Base-by-base conservation (phyloP, 53 echinoderm and acorn worm species). In the Temnopleurus reevesii region DNA sequence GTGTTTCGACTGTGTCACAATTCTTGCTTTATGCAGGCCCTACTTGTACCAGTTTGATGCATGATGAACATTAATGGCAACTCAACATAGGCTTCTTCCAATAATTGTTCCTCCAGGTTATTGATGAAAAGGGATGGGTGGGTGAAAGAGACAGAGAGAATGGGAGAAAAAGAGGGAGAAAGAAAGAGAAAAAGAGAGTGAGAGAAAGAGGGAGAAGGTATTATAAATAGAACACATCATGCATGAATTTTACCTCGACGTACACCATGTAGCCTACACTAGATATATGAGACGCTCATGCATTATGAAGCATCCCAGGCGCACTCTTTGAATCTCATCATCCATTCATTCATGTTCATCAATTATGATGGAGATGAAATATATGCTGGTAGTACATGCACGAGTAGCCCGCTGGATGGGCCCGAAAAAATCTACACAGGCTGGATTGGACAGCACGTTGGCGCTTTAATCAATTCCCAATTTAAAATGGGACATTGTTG, bases 321-420 rank as follows among this genome's bases (percentile, higher is more conserved):
- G 71, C 71, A 71, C 71, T 63, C 63, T 71, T 71, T 71, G 71
- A 71, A 71, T 71, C 71, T 71, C 83, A 83, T 83, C 56, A 83
- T 83, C 83, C 54, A 83, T 83, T 83, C 54, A 83, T 83, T 83
- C 55, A 83, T 83, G 83, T 83, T 83, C 83, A 83, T 83, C 83
- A 83, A 83, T 83, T 83, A 83, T 83, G 57, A 83, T 83, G 55
- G 83, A 56, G 83, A 83, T 35, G 55, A 83, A 55, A 83, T 56
- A 83, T 83, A 53, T 83, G 83, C 83, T 83, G 83, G 83, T 60
- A 60, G 6, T 51, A 27, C 83, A 55, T 36, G 54, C 54, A 49
- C 36, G 41, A 28, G 30, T 21, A 55, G 54, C 36, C 34, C 1
- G 83, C 21, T 36, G 36, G 54, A 55, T 23, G 83, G 83, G 83